A percentile compares a stretch with the other conserved stretches of the same genome.
Conservation (phyloP, 2,797 vertebrate genomes). For the Trematomus bernacchii region DNA sequence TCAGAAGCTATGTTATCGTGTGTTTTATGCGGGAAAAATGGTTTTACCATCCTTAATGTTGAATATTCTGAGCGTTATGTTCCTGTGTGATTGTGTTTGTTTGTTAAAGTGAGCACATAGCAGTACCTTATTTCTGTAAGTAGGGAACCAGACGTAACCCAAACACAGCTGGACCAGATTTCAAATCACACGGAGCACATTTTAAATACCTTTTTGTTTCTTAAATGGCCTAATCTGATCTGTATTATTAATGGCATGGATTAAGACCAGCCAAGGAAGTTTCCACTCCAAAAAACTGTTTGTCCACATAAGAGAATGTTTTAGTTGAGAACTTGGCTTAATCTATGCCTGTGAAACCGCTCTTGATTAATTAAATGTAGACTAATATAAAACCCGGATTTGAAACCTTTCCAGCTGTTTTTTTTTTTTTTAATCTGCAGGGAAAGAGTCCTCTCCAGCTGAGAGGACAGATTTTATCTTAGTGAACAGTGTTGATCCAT, state of each 20-base stretch:
- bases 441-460: slow-evolving; percentile 88
- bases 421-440: slow-evolving; percentile 56
- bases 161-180: slow-evolving; percentile 63
- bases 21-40: slow-evolving; percentile 77
- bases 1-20: slow-evolving; percentile 87
- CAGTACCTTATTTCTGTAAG: slow-evolving; percentile 52
- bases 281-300: slow-evolving; percentile 1
- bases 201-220: slow-evolving; percentile 13
- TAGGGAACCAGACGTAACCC: slow-evolving; percentile 42
- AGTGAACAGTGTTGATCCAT: slow-evolving; percentile 89
- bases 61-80: slow-evolving; percentile 94
- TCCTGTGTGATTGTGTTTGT: slow-evolving; percentile 80
- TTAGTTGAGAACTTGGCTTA: slow-evolving; percentile 1
- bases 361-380: neutral
- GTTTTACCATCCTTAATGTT: slow-evolving; percentile 98
- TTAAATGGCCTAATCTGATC: slow-evolving; percentile 3
- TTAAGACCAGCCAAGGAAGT: slow-evolving; percentile 16
- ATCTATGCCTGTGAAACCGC: slow-evolving; percentile 8
- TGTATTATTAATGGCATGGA: neutral
- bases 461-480: slow-evolving; percentile 91
- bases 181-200: slow-evolving; percentile 11
- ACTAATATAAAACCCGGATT: slow-evolving; percentile 4
- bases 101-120: slow-evolving; percentile 88
- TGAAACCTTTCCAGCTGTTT: slow-evolving; percentile 64
- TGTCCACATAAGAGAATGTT: slow-evolving; percentile 8